A percentile compares a stretch with the other conserved stretches of the same genome.
Conservation (phyloP, 2,888 invertebrate species). For the Polydesmus complanatus region DNA sequence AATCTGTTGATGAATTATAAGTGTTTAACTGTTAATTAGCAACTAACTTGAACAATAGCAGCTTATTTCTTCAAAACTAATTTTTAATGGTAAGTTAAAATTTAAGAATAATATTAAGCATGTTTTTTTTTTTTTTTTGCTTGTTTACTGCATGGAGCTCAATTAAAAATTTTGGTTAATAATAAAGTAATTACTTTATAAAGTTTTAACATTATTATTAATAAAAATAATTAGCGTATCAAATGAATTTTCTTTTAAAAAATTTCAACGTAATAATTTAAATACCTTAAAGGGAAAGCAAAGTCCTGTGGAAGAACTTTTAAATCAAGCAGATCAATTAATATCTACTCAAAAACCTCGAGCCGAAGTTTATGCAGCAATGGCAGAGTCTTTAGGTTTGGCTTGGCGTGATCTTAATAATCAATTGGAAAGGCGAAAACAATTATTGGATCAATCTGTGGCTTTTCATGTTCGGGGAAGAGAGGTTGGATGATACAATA, state of each 20-base stretch:
- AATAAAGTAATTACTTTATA: no score
- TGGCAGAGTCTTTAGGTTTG: constrained; percentile 53
- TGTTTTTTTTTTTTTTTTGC: background rate
- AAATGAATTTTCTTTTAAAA: background rate
- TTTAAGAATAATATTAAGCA: background rate
- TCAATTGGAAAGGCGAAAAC: constrained; percentile 59
- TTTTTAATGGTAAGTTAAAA: background rate
- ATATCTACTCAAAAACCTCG: constrained; percentile 58
- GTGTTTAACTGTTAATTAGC: no score
- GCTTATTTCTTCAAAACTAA: background rate
- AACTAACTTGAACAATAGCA: background rate
- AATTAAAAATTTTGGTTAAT: no score
- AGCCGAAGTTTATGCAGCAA: constrained; percentile 64
- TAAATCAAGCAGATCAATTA: constrained; percentile 70
- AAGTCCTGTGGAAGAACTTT: constrained; percentile 72
- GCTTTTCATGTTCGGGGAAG: constrained; percentile 48
- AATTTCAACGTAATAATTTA: background rate
- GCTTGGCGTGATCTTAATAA: constrained; percentile 69
- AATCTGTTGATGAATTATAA: no score
- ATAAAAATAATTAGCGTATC: no score
- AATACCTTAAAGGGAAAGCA: constrained; percentile 53
- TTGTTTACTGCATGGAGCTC: no score
- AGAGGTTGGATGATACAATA: constrained; percentile 37
- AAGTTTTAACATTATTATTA: no score
- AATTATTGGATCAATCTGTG: constrained; percentile 60